Evolutionary conservation across 64 coral and sea anemone genomes (phyloP), one percentile per base, ranked within the genome.

Genomic region (Orbicella faveolata): DNA sequence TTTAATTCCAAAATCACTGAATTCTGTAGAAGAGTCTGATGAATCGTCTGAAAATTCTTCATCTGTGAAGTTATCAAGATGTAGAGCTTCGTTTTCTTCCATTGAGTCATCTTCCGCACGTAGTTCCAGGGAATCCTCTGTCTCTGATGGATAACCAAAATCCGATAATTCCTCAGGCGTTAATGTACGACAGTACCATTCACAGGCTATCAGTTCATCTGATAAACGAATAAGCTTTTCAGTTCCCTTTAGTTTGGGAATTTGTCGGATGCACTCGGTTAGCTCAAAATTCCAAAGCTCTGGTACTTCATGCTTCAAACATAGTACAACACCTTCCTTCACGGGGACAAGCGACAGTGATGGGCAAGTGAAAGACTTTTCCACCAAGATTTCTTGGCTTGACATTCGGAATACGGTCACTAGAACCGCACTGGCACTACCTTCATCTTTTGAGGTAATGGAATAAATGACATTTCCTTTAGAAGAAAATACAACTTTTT

Each of bases 231-330:
- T 10, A 18, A 84, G 34, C 19, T 44, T n/a, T 48, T 66, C n/a
- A 9, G 6, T 25, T 0, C 63, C 36, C 1, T 1, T 44, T 1
- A 69, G 63, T 44, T n/a, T 69, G 63, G 63, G 1, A 84, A 69
- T 3, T 7, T 0, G 15, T 69, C 63, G 36, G 3, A 84, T 70
- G 4, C 16, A 48, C 20, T 69, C 21, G 19, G 36, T 20, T 0
- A 84, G 63, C 3, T 84, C 81, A 51, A 84, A 84, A 69, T 69
- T 51, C 62, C 62, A 69, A 18, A 84, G 33, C 63, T 83, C 57
- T 64, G 59, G 26, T 64, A 21, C 34, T 2, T 34, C 0, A 36
- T 37, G 33, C 6, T 39, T 26, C 2, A 5, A 1, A 16, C 17
- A 64, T 0, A 63, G 5, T 19, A 83, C 8, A 20, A 83, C 17